These are phyloP conservation scores for Panagrolaimus sp. DNA, from an alignment of 1,140 invertebrate species.

Conservation along the genomic window DNA sequence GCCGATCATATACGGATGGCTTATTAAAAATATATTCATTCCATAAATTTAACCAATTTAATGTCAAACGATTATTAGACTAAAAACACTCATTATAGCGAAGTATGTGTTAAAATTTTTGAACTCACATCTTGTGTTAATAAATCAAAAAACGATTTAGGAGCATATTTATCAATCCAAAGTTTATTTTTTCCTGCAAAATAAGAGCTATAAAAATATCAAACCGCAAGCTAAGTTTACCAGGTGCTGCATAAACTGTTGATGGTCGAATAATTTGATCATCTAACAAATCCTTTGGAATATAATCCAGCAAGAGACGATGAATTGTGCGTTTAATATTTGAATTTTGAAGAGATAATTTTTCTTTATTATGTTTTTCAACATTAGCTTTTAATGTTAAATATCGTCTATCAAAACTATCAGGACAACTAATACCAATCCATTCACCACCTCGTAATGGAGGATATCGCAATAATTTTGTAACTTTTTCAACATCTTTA, in stretches of 20 bases:
- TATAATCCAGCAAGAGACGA: too few species aligned
- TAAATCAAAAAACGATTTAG: neutral
- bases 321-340: too few species aligned
- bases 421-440: slow-evolving; percentile 2
- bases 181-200: neutral
- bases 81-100: neutral
- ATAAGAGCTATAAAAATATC: too few species aligned
- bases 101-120: neutral
- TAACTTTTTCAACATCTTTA: neutral
- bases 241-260: too few species aligned
- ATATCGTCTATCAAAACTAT: neutral
- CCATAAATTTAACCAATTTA: neutral
- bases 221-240: too few species aligned
- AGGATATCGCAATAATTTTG: neutral
- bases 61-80: neutral
- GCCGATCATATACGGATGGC: neutral
- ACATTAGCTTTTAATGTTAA: neutral
- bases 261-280: too few species aligned
- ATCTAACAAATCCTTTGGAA: too few species aligned
- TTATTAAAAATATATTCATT: slow-evolving; percentile 7
- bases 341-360: too few species aligned
- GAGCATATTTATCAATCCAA: slow-evolving; percentile 10
- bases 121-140: slow-evolving; percentile 1
- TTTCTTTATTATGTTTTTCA: too few species aligned
- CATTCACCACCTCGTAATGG: neutral